These are phyloP conservation scores for Ochotona princeps DNA, from an alignment of 2,113 vertebrate genomes.

Conservation along the genomic window DNA sequence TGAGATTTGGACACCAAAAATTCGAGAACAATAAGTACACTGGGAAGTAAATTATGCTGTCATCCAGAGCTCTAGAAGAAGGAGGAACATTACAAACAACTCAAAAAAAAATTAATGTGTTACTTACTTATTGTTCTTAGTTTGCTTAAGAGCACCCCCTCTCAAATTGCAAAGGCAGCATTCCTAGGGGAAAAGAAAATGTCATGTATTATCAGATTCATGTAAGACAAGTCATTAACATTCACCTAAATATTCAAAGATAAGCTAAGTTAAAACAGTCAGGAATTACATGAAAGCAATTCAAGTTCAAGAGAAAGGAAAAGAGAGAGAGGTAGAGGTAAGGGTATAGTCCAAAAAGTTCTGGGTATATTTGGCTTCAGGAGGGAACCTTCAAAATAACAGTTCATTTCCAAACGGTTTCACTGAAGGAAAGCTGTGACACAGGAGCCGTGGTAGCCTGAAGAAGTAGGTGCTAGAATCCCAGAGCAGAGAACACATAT, in stretches of 20 bases:
- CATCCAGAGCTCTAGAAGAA: neutral
- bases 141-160: slow-evolving; percentile 97
- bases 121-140: slow-evolving; percentile 94
- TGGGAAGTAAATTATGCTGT: neutral
- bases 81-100: neutral
- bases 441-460: neutral
- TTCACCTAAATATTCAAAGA: neutral
- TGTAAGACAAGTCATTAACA: neutral
- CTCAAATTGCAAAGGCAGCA: slow-evolving; percentile 98
- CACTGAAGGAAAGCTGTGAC: neutral
- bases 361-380: neutral
- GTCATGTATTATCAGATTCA: slow-evolving; percentile 9
- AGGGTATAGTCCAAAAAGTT: neutral
- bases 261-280: slow-evolving; percentile 29
- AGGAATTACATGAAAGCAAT: neutral
- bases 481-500: neutral
- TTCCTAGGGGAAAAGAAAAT: slow-evolving; percentile 86
- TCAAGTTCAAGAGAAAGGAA: neutral
- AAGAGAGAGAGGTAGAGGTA: neutral
- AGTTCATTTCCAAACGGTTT: neutral
- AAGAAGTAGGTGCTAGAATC: neutral
- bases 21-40: neutral
- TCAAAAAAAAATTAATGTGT: neutral
- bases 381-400: neutral
- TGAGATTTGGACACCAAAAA: neutral